Conservation (phyloP, 2,113 vertebrate species). For the Struthidea cinerea region DNA sequence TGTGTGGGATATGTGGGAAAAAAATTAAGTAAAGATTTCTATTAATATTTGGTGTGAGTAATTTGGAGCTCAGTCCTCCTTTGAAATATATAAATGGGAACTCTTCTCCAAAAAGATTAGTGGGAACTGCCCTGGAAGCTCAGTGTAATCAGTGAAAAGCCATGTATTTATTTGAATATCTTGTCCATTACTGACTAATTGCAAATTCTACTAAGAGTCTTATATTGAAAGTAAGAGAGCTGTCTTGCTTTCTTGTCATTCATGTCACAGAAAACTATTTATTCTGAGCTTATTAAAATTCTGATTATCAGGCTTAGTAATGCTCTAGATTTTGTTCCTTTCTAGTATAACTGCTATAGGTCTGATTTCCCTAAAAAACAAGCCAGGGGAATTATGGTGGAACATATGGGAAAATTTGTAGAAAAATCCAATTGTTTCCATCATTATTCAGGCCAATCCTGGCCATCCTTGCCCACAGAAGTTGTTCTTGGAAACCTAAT, state of each 20-base stretch:
- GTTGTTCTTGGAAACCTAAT: background rate
- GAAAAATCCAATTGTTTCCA: background rate
- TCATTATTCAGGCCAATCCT: background rate
- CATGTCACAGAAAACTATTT: background rate
- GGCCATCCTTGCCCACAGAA: background rate
- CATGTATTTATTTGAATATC: background rate
- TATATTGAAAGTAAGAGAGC: background rate
- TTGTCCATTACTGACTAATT: background rate
- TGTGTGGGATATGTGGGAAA: background rate
- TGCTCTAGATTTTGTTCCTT: background rate
- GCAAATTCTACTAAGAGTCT: background rate
- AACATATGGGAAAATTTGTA: background rate
- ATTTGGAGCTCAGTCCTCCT: background rate
- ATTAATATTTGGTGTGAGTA: background rate
- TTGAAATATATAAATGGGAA: background rate
- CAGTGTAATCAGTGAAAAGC: background rate
- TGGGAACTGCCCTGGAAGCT: background rate
- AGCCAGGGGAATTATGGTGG: background rate
- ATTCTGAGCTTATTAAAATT: background rate
- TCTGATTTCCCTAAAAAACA: background rate
- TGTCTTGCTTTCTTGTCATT: background rate
- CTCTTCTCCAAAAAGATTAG: background rate
- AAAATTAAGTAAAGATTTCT: background rate
- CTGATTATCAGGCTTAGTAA: background rate
- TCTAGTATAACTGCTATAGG: background rate